Evolutionary conservation across 2,113 vertebrate species (phyloP).

Genomic region (Equus quagga): DNA sequence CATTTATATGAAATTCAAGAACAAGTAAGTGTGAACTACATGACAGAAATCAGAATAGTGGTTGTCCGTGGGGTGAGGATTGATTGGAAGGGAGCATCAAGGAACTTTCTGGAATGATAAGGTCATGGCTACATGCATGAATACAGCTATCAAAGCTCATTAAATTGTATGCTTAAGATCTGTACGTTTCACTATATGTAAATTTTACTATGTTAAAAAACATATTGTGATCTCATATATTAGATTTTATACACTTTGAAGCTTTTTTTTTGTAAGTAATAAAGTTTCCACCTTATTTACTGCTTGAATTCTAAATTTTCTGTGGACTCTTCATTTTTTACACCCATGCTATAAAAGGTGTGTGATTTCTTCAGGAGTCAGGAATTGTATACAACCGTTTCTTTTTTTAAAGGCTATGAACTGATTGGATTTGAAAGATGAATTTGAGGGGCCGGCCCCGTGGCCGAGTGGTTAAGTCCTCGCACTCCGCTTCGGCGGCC

Average conservation of each 20-base stretch:
- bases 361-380: not conserved
- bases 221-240: not conserved
- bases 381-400: not conserved
- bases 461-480: too few species aligned
- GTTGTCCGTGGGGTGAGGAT: not conserved
- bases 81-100: not conserved
- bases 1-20: not conserved
- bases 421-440: not conserved
- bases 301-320: not conserved
- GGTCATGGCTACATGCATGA: not conserved
- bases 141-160: not conserved
- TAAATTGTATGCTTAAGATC: not conserved
- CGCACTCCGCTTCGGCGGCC: too few species aligned
- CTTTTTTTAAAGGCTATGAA: not conserved
- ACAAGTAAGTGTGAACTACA: not conserved
- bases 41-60: not conserved
- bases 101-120: not conserved
- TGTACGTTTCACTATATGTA: not conserved
- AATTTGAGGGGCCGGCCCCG: too few species aligned
- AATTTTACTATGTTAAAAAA: not conserved
- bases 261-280: not conserved
- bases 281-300: not conserved
- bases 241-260: not conserved
- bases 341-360: not conserved
- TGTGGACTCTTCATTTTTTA: not conserved